Conservation (phyloP, 2,113 vertebrate species). For the Dunckerocampus dactyliophorus region DNA sequence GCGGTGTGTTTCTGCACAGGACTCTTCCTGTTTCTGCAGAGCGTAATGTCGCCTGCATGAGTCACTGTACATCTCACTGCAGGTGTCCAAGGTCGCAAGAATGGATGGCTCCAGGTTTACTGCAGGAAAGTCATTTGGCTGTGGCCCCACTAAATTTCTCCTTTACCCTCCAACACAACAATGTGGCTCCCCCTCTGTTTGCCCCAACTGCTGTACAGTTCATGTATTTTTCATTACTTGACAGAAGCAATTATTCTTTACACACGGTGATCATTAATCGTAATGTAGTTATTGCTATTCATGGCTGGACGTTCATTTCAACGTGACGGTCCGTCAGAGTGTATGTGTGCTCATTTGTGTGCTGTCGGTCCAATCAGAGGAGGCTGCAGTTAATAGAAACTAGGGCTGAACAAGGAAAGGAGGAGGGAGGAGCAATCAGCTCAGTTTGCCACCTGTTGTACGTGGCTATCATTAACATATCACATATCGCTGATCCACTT, state of each 20-base stretch:
- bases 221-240: constrained; percentile 75
- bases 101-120: constrained; percentile 66
- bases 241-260: constrained; percentile 75
- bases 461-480: constrained; percentile 51
- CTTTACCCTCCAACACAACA: constrained; percentile 58
- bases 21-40: constrained; percentile 52
- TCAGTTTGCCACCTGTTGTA: constrained; percentile 62
- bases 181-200: constrained; percentile 27
- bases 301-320: constrained; percentile 59
- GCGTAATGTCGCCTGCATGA: constrained; percentile 53
- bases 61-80: constrained; percentile 61
- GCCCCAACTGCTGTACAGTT: constrained; percentile 61
- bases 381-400: constrained; percentile 16
- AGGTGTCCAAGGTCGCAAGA: constrained; percentile 69
- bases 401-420: constrained; percentile 48
- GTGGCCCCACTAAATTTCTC: constrained; percentile 58
- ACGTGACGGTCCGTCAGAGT: constrained; percentile 30
- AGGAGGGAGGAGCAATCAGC: constrained; percentile 13
- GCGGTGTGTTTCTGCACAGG: constrained; percentile 6
- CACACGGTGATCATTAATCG: constrained; percentile 72
- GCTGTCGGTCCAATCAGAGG: constrained; percentile 50
- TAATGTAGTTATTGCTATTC: constrained; percentile 75
- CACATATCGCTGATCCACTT: constrained; percentile 38
- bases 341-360: constrained; percentile 23
- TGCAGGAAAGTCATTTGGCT: constrained; percentile 67